Evolutionary conservation across 2,888 invertebrate genomes (phyloP), one percentile per base, ranked within the genome.

Genomic region (Thumatha senex): DNA sequence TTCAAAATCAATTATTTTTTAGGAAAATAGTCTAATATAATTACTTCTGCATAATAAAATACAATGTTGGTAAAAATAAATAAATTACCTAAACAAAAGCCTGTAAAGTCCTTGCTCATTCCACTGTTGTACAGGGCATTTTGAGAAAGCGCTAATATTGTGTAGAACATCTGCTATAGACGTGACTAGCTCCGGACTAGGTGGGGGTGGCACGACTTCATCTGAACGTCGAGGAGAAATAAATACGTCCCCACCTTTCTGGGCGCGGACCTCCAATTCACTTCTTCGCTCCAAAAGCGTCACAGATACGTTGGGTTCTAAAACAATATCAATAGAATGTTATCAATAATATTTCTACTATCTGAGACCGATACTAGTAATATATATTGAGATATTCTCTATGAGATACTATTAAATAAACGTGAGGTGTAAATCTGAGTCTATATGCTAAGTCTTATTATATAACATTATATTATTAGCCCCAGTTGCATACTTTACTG

Each of bases 71-170:
- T 31, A 31, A 31, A 18, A 34, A 12, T 8, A 40, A 14, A 35
- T 0, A 13, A 45, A 15, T 13, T 68, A 90, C 90, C 84, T 87
- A 61, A 91, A 90, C 52, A 90, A 56, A 34, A 90, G 70, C 38
- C 90, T 70, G 66, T 80, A 89, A 1, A 90, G 54, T 29, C 89
- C 90, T 40, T 70, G 72, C 40, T 86, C 87, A 52, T 88, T 89
- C 88, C 90, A 90, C 14, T 58, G 63, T 47, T 78, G 78, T 5
- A 88, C 69, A 0, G 88, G 89, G 34, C 83, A 84, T 30, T 67
- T 70, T 11, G 67, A 62, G 53, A 83, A 85, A 1, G 64, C 75
- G 57, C 73, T 74, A 13, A 85, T 60, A 51, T 91, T 91, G 51
- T 82, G 78, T 3, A 90, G 49, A 2, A 79, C 77, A 34, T 86